A percentile compares a stretch with the other conserved stretches of the same genome.
Evolutionary conservation across 2,797 vertebrate species (phyloP).

Genomic region (Leptodactylus fallax): DNA sequence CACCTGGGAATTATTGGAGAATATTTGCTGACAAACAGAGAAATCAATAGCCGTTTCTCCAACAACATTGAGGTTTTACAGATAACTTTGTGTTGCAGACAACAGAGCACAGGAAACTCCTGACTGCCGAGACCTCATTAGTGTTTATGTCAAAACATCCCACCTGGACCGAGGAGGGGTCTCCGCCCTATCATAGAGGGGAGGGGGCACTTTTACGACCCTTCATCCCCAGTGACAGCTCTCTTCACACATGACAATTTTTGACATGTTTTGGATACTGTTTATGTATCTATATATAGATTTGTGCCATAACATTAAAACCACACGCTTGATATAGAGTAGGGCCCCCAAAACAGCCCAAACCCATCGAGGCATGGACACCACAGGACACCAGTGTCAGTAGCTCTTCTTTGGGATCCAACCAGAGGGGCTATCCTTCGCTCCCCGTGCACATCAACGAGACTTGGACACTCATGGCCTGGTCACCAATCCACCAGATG

Average conservation of each 20-base stretch:
- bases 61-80: conserved; percentile 11
- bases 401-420: no score
- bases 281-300: background rate
- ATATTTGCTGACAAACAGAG: conserved; percentile 56
- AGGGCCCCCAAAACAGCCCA: no score
- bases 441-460: no score
- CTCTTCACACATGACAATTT: background rate
- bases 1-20: conserved; percentile 22
- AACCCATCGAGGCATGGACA: no score
- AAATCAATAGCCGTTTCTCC: background rate
- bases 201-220: no score
- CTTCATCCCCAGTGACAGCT: background rate
- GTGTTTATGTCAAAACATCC: conserved; percentile 72
- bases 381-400: no score
- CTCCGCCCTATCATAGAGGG: no score
- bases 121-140: conserved; percentile 55
- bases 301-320: background rate
- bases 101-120: conserved; percentile 69
- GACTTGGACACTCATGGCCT: no score
- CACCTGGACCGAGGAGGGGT: conserved; percentile 52
- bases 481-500: no score
- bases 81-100: background rate
- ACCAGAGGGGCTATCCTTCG: no score
- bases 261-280: background rate
- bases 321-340: background rate